Percentiles rank a stretch among this genome's conserved stretches.
These are phyloP conservation scores for Turnix velox DNA, from an alignment of 2,113 vertebrate species.

Conservation along the genomic window DNA sequence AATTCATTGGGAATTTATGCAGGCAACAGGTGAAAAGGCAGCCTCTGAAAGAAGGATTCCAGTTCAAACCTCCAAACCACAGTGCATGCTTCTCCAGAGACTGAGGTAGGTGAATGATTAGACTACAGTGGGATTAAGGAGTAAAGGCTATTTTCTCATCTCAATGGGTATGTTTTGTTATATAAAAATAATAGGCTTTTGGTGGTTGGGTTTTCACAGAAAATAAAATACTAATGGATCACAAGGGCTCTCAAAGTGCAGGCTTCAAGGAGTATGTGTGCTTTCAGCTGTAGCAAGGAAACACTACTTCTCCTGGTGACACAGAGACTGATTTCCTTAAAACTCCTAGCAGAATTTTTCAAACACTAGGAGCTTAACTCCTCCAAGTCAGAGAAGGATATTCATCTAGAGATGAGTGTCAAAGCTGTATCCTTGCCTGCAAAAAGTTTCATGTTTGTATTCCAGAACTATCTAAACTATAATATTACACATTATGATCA, in stretches of 20 bases:
- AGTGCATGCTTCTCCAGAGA: background rate
- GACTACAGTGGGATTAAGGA: background rate
- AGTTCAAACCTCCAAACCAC: background rate
- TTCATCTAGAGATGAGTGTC: background rate
- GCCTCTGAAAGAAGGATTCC: background rate
- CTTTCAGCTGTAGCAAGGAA: background rate
- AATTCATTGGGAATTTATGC: conserved; percentile 10
- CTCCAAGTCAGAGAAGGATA: background rate
- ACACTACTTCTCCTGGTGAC: background rate
- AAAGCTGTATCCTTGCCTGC: background rate
- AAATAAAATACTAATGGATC: background rate
- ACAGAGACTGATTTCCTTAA: background rate
- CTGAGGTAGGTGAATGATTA: background rate
- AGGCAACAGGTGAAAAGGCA: background rate
- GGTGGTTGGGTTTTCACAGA: background rate
- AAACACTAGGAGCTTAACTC: background rate
- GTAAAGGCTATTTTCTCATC: background rate
- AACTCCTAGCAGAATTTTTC: background rate
- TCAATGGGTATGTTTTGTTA: background rate
- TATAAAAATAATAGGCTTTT: background rate
- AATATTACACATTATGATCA: background rate
- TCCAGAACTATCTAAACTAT: background rate
- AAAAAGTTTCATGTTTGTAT: background rate
- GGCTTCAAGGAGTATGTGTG: background rate
- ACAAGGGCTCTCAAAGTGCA: background rate